These are phyloP conservation scores for Knipowitschia caucasica DNA, from an alignment of 2,797 vertebrate species.

Conservation along the genomic window DNA sequence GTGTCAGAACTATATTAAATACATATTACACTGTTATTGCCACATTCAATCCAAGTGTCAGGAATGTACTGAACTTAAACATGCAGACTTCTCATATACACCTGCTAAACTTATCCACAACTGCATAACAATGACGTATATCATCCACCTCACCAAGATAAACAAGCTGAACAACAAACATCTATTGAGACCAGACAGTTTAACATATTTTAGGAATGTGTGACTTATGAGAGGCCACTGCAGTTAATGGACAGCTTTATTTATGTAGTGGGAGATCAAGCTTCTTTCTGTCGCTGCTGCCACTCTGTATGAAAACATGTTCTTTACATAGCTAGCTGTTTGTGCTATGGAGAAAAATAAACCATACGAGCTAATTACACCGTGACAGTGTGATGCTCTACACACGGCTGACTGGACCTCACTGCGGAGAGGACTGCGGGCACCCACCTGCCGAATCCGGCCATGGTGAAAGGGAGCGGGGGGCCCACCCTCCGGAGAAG, in stretches of 20 bases:
- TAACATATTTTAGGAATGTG: too few species aligned
- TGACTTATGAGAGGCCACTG: too few species aligned
- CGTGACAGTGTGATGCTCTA: constrained; percentile 23
- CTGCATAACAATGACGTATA: too few species aligned
- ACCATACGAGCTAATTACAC: neutral
- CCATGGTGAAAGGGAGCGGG: constrained; percentile 76
- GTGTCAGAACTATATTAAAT: neutral
- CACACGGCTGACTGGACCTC: constrained; percentile 33
- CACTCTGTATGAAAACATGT: constrained; percentile 18
- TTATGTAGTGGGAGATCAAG: neutral
- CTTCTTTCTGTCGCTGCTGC: neutral
- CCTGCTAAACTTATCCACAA: neutral
- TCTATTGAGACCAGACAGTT: neutral
- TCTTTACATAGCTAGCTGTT: neutral
- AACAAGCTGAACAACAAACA: neutral
- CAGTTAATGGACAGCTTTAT: neutral
- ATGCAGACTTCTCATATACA: neutral
- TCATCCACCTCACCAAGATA: neutral
- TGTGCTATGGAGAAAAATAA: neutral
- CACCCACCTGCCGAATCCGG: constrained; percentile 90
- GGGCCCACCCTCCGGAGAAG: constrained; percentile 75
- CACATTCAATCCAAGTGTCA: neutral
- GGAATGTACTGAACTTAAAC: neutral
- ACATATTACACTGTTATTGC: neutral
- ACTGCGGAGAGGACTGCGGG: constrained; percentile 29